Conservation (phyloP, 2,888 invertebrate species). For the Drosophila ochracea region DNA sequence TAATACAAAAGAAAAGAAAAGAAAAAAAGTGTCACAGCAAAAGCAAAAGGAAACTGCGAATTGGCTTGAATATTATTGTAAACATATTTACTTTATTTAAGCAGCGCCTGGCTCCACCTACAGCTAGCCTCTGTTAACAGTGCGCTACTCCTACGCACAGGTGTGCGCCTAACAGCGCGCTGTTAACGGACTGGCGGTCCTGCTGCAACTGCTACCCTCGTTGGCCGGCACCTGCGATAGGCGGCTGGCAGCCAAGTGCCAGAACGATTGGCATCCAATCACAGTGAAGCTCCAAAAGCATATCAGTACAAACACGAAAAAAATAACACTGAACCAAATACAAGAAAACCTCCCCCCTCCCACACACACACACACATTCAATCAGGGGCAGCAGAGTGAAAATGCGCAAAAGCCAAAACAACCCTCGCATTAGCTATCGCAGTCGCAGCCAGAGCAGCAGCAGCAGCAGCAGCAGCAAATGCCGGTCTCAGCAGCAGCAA, state of each 20-base stretch:
- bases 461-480: conserved; percentile 36
- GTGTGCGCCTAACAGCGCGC: conserved; percentile 56
- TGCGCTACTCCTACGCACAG: conserved; percentile 70
- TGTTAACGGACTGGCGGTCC: conserved; percentile 41
- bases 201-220: conserved; percentile 59
- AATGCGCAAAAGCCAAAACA: conserved; percentile 74
- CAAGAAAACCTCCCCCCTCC: conserved; percentile 41
- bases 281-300: conserved; percentile 61
- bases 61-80: neutral
- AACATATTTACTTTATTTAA: conserved; percentile 18
- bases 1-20: neutral
- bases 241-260: conserved; percentile 62
- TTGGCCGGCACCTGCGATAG: conserved; percentile 76
- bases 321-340: conserved; percentile 30
- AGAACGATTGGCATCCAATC: conserved; percentile 61
- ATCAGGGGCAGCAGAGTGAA: conserved; percentile 21
- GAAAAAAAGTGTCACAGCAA: conserved; percentile 11
- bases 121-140: conserved; percentile 42
- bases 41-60: conserved; percentile 16
- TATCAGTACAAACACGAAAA: conserved; percentile 11
- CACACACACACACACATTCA: neutral
- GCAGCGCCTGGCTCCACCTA: conserved; percentile 65
- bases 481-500: conserved; percentile 64
- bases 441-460: conserved; percentile 25
- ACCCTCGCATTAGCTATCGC: conserved; percentile 55